Evolutionary conservation across 2,888 invertebrate species (phyloP).

Genomic region (Thysanoteuthis rhombus): DNA sequence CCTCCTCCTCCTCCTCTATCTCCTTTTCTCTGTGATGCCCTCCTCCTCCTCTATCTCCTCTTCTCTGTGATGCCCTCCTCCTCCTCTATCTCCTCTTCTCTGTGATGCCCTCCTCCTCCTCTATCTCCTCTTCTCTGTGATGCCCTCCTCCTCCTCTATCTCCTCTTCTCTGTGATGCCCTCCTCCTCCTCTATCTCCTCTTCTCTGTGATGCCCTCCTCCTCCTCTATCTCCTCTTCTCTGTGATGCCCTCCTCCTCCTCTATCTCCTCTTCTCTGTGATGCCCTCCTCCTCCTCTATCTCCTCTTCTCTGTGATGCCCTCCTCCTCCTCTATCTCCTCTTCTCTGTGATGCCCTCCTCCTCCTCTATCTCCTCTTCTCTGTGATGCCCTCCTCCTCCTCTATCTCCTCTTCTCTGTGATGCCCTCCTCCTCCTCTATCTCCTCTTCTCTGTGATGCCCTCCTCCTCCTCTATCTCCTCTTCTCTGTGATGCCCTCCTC

Average conservation of each 20-base stretch:
- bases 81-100: no score
- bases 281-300: not conserved
- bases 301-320: not conserved
- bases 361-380: not conserved
- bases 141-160: not conserved
- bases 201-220: no score
- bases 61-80: no score
- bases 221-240: not conserved
- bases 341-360: no score
- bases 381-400: no score
- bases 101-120: no score
- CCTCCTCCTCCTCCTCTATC: not conserved
- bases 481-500: no score
- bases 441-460: not conserved
- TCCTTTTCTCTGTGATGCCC: no score
- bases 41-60: not conserved
- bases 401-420: no score
- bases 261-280: no score
- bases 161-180: not conserved
- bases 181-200: not conserved
- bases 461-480: not conserved
- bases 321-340: not conserved
- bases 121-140: no score
- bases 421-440: not conserved
- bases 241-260: no score